Base-by-base conservation (phyloP, 2,113 vertebrate species). In the Vulpes lagopus region DNA sequence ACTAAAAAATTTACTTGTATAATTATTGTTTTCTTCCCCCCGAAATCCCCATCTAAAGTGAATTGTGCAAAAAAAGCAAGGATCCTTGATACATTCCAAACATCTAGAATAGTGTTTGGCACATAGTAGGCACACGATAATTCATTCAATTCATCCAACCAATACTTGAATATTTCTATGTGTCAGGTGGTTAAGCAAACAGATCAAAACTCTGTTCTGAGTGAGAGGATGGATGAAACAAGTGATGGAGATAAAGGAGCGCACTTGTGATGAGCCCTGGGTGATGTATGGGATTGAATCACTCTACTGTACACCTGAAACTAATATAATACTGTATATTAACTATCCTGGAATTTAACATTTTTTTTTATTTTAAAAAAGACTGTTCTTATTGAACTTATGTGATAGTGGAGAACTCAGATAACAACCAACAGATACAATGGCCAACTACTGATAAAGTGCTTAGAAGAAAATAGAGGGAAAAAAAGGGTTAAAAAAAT, bases 91-190 rank as follows among this genome's bases (percentile, higher is more conserved):
- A 14, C 17, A 35, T 49, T 43, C 11, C 32, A 96, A 91, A 10
- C 73, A 57, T 93, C 51, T 95, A 60, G 35, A 95, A 93, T 71
- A 83, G 60, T 62, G 15, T 76, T 93, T 89, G 73, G 27, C 51
- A 83, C 5, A 43, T 6, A 79, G 5, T 35, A 93, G 76, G 22
- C 6, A 59, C 0, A 27, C 1, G 62, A 51, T 95, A 73, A 79
- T 55, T 67, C 30, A 67, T 55, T 95, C 17, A 71, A 19, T 51
- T 62, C 22, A 49, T 51, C 53, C 64, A 78, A 78, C 15, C 35
- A 23, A n/a, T 86, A 79, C 60, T 79, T 89, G n/a, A 89, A 57
- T 83, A n/a, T 27, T 55, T 71, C 32, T 35, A 4, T 73, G 32
- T 59, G 27, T 55, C 59, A 78, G 51, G 12, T 64, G 80, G 23